Evolutionary conservation across 2,888 invertebrate genomes (phyloP).

Genomic region (Tinea trinotella): DNA sequence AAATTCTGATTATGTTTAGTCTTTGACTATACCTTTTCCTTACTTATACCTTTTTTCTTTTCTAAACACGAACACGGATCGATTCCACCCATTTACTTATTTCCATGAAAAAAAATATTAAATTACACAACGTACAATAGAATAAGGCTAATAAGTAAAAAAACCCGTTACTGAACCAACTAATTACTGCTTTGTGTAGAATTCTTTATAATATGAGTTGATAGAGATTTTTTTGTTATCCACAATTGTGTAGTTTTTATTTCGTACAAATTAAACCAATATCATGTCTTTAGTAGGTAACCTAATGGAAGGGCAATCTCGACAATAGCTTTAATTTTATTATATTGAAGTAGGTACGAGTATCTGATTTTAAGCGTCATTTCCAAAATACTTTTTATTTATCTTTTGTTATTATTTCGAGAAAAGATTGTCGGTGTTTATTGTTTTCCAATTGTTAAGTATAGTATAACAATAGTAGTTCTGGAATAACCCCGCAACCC

Average conservation of each 20-base stretch:
- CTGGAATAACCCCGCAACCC: too few relatives aligned
- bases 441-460: too few relatives aligned
- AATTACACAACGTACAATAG: constrained; percentile 58
- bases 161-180: constrained; percentile 59
- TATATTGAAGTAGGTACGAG: too few relatives aligned
- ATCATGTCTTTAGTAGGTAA: constrained; percentile 33
- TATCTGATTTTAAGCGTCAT: too few relatives aligned
- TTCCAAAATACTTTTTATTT: too few relatives aligned
- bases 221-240: constrained; percentile 54
- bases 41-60: constrained; percentile 19
- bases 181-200: constrained; percentile 65
- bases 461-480: too few relatives aligned
- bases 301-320: background rate
- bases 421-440: too few relatives aligned
- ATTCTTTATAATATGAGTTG: constrained; percentile 55
- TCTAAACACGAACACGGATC: constrained; percentile 32
- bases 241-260: constrained; percentile 54
- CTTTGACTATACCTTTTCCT: constrained; percentile 29
- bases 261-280: constrained; percentile 46
- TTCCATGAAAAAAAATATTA: constrained; percentile 64
- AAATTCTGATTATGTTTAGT: background rate
- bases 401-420: too few relatives aligned
- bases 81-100: constrained; percentile 29
- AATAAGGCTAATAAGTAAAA: constrained; percentile 47
- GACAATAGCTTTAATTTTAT: background rate